Evolutionary conservation across 2,113 vertebrate genomes (phyloP).

Genomic region (Varanus komodoensis): DNA sequence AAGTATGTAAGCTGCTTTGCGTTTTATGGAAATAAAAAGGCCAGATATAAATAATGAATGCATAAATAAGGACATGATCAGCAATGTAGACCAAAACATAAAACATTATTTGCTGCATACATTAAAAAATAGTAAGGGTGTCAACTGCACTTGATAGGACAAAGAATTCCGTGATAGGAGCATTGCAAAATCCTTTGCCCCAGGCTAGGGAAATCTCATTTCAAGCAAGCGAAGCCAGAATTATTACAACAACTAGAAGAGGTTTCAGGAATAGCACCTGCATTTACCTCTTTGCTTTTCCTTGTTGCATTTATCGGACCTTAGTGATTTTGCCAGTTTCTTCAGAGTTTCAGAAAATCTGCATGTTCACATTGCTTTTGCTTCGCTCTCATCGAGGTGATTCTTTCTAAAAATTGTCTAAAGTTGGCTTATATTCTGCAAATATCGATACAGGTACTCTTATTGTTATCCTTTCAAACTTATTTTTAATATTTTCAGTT

Average conservation of each 20-base stretch:
- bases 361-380: not conserved
- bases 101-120: no score
- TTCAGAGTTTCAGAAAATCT: not conserved
- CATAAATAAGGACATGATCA: not conserved
- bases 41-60: no score
- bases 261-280: not conserved
- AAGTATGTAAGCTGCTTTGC: no score
- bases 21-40: no score
- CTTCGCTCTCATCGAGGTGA: not conserved
- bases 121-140: no score
- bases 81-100: no score
- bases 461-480: conserved; percentile 31
- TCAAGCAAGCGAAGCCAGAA: not conserved
- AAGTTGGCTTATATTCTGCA: not conserved
- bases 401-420: not conserved
- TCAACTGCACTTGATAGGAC: not conserved
- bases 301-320: not conserved
- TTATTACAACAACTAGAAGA: not conserved
- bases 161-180: not conserved
- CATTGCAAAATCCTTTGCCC: no score
- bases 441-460: not conserved
- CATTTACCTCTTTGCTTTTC: not conserved
- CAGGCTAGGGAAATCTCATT: not conserved
- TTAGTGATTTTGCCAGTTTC: not conserved
- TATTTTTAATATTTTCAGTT: conserved; percentile 79